Percentiles rank a stretch among this genome's conserved stretches.
phyloP scores from a whole-genome alignment of 2,797 vertebrate genomes.

The Thalassophryne amazonica region DNA sequence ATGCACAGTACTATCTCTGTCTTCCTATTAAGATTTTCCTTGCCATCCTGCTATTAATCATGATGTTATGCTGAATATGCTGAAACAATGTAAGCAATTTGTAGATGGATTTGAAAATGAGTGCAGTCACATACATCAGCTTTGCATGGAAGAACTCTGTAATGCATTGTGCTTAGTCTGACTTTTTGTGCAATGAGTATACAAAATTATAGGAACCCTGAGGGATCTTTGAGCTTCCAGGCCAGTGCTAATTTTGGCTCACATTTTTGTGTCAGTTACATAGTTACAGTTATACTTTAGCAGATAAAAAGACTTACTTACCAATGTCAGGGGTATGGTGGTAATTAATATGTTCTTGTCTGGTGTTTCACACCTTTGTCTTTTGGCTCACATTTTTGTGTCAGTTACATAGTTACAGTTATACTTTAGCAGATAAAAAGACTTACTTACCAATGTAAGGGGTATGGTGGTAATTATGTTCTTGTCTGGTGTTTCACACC shows the following conservation, averaged over 20 bases:
- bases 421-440: too few relatives aligned
- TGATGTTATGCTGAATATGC: slow-evolving; percentile 2
- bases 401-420: background rate
- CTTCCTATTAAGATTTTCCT: background rate
- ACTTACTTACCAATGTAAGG: too few relatives aligned
- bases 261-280: background rate
- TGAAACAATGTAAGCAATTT: slow-evolving; percentile 30
- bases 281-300: too few relatives aligned
- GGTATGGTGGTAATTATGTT: too few relatives aligned
- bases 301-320: too few relatives aligned
- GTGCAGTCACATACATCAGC: slow-evolving; percentile 11
- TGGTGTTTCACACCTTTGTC: too few relatives aligned
- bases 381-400: slow-evolving; percentile 1
- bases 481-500: too few relatives aligned
- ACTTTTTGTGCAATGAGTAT: slow-evolving; percentile 27
- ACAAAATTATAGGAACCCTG: slow-evolving; percentile 19
- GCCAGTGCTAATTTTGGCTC: slow-evolving; percentile 5
- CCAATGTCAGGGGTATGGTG: too few relatives aligned
- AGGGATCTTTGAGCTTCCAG: slow-evolving; percentile 13
- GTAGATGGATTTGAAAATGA: slow-evolving; percentile 21
- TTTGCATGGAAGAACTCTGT: slow-evolving; percentile 22
- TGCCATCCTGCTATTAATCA: slow-evolving; percentile 20
- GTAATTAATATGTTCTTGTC: too few relatives aligned
- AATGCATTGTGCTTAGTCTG: slow-evolving; percentile 35
- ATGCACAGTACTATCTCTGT: background rate